Conservation (phyloP, 2,113 vertebrate species). For the Hippopotamus amphibius region DNA sequence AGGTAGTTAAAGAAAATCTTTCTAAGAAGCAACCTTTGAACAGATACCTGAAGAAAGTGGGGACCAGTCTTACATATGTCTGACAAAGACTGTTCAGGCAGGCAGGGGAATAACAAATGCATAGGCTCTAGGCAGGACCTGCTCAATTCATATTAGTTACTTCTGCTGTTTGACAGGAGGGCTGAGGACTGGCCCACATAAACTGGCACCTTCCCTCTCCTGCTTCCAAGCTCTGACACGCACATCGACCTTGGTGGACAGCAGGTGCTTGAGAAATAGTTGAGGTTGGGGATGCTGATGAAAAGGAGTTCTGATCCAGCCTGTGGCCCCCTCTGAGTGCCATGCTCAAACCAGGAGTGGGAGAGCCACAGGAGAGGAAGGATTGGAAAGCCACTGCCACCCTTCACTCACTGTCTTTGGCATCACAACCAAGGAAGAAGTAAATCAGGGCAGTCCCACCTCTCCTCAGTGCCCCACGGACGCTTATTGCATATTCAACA, state of each 20-base stretch:
- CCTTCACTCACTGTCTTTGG: neutral
- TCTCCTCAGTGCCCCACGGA: fast-evolving
- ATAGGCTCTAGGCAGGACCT: neutral
- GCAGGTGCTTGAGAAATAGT: neutral
- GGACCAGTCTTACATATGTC: neutral
- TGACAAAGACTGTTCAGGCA: neutral
- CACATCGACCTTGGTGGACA: neutral
- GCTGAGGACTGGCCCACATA: neutral
- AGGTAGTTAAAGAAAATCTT: neutral
- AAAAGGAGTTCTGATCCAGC: neutral
- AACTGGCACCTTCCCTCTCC: neutral
- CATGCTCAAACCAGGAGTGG: neutral
- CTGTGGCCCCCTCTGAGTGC: neutral
- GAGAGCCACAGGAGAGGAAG: neutral
- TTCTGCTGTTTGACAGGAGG: neutral
- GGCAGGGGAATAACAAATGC: neutral
- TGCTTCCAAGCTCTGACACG: neutral
- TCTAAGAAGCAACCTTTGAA: neutral
- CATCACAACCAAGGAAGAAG: neutral
- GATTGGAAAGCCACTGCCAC: neutral
- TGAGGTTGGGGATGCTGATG: neutral
- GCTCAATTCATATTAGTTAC: neutral
- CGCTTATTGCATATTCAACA: neutral
- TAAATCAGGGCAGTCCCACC: neutral
- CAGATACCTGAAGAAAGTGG: neutral